These are phyloP conservation scores for Sanderia malayensis DNA, from an alignment of 30 jellyfish, hydroid and myxozoan species.

Conservation along the genomic window DNA sequence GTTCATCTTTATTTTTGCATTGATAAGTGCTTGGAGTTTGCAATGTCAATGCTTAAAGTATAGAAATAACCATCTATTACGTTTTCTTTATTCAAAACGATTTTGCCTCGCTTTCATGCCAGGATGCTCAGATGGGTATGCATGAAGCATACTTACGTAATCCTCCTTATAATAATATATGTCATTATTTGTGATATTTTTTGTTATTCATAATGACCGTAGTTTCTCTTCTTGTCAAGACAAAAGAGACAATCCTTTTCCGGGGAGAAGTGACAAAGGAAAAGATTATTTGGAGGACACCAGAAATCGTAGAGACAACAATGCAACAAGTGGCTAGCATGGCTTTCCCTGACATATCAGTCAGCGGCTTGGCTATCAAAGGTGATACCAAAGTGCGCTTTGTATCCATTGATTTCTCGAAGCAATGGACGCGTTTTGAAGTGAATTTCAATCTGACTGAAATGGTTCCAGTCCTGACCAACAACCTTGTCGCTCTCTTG, in stretches of 20 bases:
- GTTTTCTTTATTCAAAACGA: too few relatives aligned
- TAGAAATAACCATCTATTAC: too few relatives aligned
- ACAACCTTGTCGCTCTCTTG: not conserved
- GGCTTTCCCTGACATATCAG: not conserved
- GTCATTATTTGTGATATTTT: not conserved
- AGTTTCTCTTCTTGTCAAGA: not conserved
- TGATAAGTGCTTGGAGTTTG: not conserved
- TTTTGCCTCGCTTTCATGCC: too few relatives aligned
- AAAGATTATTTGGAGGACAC: constrained; percentile 6
- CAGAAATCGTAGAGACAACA: constrained; percentile 12
- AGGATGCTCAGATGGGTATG: too few relatives aligned
- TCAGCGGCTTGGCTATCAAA: not conserved
- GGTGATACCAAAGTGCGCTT: not conserved
- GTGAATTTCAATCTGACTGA: constrained; percentile 4
- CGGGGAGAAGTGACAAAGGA: constrained; percentile 8
- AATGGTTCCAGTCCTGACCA: not conserved
- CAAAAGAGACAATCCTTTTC: not conserved
- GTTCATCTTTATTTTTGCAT: constrained; percentile 3
- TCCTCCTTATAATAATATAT: not conserved
- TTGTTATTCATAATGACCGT: not conserved
- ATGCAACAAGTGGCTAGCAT: constrained; percentile 1
- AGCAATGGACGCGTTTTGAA: not conserved
- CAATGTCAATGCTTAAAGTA: not conserved
- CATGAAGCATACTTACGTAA: too few relatives aligned
- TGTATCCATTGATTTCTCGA: not conserved